Conservation (phyloP, 2,797 vertebrate species). For the Hypotaenidia philippensis region DNA sequence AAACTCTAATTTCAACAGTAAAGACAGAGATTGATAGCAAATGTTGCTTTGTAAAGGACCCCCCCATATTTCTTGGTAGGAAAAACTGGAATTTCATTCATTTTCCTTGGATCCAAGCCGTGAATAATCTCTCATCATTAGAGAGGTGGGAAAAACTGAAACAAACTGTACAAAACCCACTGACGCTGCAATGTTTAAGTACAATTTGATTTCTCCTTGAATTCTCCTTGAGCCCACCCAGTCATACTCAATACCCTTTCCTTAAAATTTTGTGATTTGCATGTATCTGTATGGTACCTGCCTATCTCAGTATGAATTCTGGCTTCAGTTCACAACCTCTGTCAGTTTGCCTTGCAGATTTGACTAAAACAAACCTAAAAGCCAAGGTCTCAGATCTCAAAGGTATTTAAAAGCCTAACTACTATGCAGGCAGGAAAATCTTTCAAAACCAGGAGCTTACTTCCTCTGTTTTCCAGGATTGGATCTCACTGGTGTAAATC, state of each 20-base stretch:
- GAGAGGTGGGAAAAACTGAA: not conserved
- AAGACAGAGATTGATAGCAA: not conserved
- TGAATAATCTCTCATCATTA: not conserved
- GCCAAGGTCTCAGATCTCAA: not conserved
- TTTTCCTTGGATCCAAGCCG: not conserved
- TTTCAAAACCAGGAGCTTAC: not conserved
- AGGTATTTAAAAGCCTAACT: not conserved
- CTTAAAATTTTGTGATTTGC: not conserved
- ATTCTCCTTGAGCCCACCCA: not conserved
- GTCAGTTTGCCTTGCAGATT: not conserved
- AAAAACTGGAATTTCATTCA: not conserved
- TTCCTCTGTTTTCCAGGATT: not conserved
- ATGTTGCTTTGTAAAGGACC: not conserved
- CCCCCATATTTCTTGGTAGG: not conserved
- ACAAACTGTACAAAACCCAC: rapidly evolving
- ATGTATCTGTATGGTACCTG: not conserved
- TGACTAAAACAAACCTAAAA: not conserved
- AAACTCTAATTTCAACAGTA: not conserved
- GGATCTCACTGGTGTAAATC: not conserved
- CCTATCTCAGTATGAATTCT: not conserved
- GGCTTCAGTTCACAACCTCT: not conserved
- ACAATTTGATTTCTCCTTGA: not conserved
- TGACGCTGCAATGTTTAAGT: not conserved
- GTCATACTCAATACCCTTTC: not conserved
- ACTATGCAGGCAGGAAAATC: not conserved